Evolutionary conservation across 2,113 vertebrate genomes (phyloP).

Genomic region (Ictalurus furcatus): DNA sequence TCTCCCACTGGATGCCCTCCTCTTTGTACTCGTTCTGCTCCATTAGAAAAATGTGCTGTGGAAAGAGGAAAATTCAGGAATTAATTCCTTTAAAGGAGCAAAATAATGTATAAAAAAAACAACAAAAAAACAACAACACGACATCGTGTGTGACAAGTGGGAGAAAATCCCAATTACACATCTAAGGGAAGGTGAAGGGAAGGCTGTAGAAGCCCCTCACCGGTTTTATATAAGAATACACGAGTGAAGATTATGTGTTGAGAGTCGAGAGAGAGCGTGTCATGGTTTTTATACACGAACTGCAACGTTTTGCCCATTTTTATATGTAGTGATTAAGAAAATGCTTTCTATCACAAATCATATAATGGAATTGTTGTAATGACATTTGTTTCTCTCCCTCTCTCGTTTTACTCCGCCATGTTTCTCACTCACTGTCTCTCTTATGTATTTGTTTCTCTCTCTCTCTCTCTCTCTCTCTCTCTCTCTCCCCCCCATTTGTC

Average conservation of each 20-base stretch:
- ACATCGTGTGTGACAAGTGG: background rate
- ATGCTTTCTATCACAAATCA: background rate
- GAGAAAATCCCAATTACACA: background rate
- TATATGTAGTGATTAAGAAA: background rate
- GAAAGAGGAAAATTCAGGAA: background rate
- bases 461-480: too few relatives aligned
- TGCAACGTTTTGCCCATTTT: background rate
- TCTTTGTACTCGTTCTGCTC: constrained; percentile 74
- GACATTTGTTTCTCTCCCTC: background rate
- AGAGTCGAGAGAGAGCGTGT: background rate
- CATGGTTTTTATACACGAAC: background rate
- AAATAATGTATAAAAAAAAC: background rate
- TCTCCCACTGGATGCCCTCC: constrained; percentile 72
- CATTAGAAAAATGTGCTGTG: constrained; percentile 78
- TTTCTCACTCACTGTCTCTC: too few relatives aligned
- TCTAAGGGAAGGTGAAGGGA: background rate
- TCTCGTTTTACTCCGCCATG: background rate
- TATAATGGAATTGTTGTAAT: background rate
- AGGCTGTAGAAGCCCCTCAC: background rate
- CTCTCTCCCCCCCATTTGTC: background rate
- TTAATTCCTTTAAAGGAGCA: background rate
- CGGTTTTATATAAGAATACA: background rate
- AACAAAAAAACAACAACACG: background rate
- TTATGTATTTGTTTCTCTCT: too few relatives aligned
- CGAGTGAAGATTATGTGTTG: background rate